Conservation (phyloP, 2,113 vertebrate genomes). For the Synodontis membranacea region DNA sequence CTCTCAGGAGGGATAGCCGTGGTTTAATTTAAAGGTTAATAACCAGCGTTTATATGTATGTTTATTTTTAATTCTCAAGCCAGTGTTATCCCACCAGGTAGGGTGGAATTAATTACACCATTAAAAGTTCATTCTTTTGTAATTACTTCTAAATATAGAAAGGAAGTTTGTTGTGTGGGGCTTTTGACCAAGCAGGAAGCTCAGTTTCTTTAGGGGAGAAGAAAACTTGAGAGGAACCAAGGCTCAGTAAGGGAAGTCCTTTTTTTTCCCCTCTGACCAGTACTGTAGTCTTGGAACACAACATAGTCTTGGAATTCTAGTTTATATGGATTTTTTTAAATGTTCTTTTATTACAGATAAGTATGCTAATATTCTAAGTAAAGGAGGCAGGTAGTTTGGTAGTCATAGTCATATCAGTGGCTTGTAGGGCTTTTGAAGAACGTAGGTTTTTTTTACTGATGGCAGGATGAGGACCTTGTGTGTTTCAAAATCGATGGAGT, state of each 20-base stretch:
- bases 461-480: not conserved
- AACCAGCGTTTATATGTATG: conserved; percentile 8
- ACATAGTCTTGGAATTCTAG: not conserved
- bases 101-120: conserved; percentile 30
- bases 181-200: not conserved
- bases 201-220: not conserved
- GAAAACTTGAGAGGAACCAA: not conserved
- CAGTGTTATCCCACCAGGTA: not conserved
- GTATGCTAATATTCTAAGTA: not conserved
- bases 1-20: conserved; percentile 31
- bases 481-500: not conserved
- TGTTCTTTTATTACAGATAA: not conserved
- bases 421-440: not conserved
- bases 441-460: not conserved
- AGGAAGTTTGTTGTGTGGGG: not conserved
- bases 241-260: not conserved
- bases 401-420: not conserved
- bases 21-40: conserved; percentile 44
- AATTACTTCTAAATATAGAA: conserved; percentile 1
- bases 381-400: not conserved
- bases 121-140: not conserved
- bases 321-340: not conserved
- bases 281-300: not conserved
- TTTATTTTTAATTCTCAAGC: conserved; percentile 15
- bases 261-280: not conserved